Evolutionary conservation across 2,888 invertebrate genomes (phyloP).

Genomic region (Ceramica pisi): DNA sequence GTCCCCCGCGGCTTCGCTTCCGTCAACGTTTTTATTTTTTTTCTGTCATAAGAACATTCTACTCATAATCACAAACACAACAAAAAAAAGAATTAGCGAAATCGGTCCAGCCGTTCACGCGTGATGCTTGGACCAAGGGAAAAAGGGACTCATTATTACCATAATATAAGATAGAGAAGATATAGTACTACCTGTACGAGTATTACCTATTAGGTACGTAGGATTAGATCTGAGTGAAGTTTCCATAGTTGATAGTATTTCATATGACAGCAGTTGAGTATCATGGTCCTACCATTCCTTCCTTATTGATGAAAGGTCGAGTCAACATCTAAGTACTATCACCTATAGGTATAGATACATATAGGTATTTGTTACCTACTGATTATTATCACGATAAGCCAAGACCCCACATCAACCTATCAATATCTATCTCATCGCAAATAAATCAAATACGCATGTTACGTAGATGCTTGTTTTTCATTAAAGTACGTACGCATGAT

Average conservation of each 20-base stretch:
- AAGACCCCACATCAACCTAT: slow-evolving; percentile 54
- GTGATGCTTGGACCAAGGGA: no score
- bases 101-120: no score
- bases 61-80: no score
- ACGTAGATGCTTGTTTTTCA: slow-evolving; percentile 52
- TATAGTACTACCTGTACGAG: no score
- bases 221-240: background rate
- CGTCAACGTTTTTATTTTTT: no score
- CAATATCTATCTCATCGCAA: slow-evolving; percentile 27
- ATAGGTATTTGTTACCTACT: background rate
- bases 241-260: background rate
- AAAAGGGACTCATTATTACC: no score
- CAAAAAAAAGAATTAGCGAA: no score
- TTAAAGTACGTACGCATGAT: slow-evolving; percentile 16
- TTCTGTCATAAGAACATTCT: no score
- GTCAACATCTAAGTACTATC: background rate
- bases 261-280: background rate
- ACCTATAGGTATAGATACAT: no score
- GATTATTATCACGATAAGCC: slow-evolving; percentile 10
- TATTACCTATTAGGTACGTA: no score
- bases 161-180: no score
- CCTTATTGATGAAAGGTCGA: background rate
- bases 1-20: no score
- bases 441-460: slow-evolving; percentile 28
- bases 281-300: background rate